Percentiles rank a stretch among this genome's conserved stretches.
Conservation (phyloP, 2,797 vertebrate genomes). For the Sebastes trivittatus region DNA sequence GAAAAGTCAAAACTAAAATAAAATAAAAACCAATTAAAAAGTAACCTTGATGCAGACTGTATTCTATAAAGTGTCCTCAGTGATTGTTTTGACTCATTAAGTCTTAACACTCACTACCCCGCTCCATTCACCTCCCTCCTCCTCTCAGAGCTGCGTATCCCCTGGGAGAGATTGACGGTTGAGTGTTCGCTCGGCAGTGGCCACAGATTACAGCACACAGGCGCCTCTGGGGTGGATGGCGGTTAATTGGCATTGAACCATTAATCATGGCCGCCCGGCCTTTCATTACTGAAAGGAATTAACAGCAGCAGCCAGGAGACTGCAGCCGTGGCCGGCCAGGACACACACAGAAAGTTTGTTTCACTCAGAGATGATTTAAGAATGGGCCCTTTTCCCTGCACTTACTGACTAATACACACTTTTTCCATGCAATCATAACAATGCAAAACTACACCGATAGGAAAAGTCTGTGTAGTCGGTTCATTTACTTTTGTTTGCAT, state of each 20-base stretch:
- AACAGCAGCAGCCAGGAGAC: conserved; percentile 61
- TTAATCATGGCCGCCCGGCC: conserved; percentile 68
- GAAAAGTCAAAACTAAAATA: too few relatives aligned
- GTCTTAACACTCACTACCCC: conserved; percentile 13
- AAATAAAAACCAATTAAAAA: too few relatives aligned
- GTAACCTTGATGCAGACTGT: neutral
- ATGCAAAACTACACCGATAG: neutral
- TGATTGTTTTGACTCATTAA: conserved; percentile 58
- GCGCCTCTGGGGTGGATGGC: conserved; percentile 54
- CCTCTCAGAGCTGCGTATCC: conserved; percentile 34
- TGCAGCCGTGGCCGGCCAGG: conserved; percentile 27
- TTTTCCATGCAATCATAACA: neutral
- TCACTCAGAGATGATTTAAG: conserved; percentile 36
- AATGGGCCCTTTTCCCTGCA: neutral
- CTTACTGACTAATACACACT: neutral
- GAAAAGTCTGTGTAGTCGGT: neutral
- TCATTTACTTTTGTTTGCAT: neutral
- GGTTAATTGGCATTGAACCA: conserved; percentile 79
- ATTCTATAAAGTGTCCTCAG: conserved; percentile 18
- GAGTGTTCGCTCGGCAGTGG: conserved; percentile 55
- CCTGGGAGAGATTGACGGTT: conserved; percentile 59
- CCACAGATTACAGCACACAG: conserved; percentile 66
- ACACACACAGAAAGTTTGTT: conserved; percentile 55
- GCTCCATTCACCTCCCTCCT: conserved; percentile 24
- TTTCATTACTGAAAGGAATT: conserved; percentile 75